These are phyloP conservation scores for Drosophila algonquin DNA, from an alignment of 2,888 invertebrate species.

Conservation along the genomic window DNA sequence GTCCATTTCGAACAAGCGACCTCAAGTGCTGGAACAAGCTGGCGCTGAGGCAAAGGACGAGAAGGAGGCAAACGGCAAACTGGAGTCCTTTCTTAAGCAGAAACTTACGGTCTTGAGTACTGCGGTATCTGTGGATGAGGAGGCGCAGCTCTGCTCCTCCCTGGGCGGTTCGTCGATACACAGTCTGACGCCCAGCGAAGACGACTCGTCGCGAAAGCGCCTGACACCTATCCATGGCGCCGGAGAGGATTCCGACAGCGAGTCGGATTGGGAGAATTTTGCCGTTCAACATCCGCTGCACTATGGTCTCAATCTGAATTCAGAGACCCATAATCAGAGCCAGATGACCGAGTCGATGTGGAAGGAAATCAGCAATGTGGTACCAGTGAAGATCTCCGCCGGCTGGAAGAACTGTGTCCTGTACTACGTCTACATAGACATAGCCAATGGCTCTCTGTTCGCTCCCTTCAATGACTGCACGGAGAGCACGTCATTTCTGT, in stretches of 20 bases:
- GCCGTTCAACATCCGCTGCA: conserved; percentile 76
- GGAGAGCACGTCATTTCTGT: conserved; percentile 86
- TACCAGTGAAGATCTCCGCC: conserved; percentile 81
- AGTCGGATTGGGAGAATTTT: conserved; percentile 89
- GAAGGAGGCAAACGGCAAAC: conserved; percentile 56
- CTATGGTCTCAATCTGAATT: conserved; percentile 68
- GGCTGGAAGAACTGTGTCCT: conserved; percentile 80
- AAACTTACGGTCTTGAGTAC: conserved; percentile 52
- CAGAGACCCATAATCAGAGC: conserved; percentile 76
- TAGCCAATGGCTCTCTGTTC: conserved; percentile 70
- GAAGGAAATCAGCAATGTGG: conserved; percentile 86
- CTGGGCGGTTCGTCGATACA: conserved; percentile 81
- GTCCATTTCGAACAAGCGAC: conserved; percentile 88
- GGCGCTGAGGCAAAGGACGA: conserved; percentile 46
- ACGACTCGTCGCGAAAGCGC: conserved; percentile 74
- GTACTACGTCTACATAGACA: conserved; percentile 79
- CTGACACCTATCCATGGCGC: conserved; percentile 46
- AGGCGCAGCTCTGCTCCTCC: conserved; percentile 78
- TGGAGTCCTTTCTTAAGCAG: conserved; percentile 70
- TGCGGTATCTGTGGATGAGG: conserved; percentile 52
- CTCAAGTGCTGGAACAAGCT: conserved; percentile 78
- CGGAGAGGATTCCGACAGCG: conserved; percentile 85
- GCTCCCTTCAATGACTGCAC: conserved; percentile 76
- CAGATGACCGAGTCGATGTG: conserved; percentile 90
- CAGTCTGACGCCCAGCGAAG: conserved; percentile 81